Percentiles rank a stretch among this genome's conserved stretches.
These are phyloP conservation scores for Seriola dumerili DNA, from an alignment of 2,113 vertebrate genomes.

Conservation along the genomic window DNA sequence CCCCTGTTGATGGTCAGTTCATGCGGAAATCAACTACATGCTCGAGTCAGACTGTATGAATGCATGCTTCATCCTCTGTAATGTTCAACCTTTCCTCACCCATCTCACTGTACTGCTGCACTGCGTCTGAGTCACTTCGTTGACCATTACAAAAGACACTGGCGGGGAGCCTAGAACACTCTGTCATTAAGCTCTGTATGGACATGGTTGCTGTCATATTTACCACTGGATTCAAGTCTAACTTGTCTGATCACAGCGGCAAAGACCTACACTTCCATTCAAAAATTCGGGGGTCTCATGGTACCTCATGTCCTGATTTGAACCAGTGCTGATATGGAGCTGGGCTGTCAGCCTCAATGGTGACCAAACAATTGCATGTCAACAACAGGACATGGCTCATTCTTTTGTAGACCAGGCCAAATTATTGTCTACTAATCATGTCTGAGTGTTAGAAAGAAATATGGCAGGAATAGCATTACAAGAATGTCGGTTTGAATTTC, in stretches of 20 bases:
- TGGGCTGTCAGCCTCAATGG: constrained; percentile 3
- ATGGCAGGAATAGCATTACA: constrained; percentile 30
- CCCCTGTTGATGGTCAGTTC: neutral
- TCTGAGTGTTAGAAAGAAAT: constrained; percentile 35
- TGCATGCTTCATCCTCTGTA: constrained; percentile 35
- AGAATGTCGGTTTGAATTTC: constrained; percentile 45
- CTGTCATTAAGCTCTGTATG: constrained; percentile 6
- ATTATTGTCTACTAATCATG: constrained; percentile 39
- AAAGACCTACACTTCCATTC: neutral
- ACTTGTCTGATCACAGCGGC: neutral
- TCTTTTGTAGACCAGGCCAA: constrained; percentile 46
- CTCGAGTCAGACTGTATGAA: constrained; percentile 5
- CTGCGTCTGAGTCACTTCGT: constrained; percentile 36
- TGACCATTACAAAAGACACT: constrained; percentile 55
- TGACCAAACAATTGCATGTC: constrained; percentile 42
- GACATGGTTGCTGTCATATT: constrained; percentile 4
- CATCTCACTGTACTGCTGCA: constrained; percentile 34
- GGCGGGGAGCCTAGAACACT: constrained; percentile 15
- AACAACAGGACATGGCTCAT: constrained; percentile 58
- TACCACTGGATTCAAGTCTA: constrained; percentile 6
- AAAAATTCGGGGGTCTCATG: neutral
- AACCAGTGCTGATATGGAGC: constrained; percentile 4
- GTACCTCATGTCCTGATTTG: constrained; percentile 4
- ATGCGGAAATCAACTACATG: neutral
- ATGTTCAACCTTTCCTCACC: constrained; percentile 54